Base-by-base conservation (phyloP, 2,113 vertebrate genomes). In the Phyllopteryx taeniolatus region DNA sequence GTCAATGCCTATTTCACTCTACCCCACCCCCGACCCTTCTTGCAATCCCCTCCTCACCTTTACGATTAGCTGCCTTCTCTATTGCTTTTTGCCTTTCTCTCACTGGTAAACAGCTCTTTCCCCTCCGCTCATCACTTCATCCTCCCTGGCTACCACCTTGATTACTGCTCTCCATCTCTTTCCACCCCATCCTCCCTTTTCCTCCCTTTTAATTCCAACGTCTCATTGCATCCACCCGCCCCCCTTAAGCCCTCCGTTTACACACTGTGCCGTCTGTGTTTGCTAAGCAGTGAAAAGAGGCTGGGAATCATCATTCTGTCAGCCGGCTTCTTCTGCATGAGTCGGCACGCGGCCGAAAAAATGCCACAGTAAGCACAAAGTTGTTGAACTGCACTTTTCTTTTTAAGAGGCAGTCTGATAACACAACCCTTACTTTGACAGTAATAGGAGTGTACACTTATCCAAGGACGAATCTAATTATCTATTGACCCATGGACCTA, bases 1-100 rank as follows among this genome's bases (percentile, higher is more conserved):
- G 82, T 90, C 87, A 88, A 86, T 90, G 84, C 86, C 87, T 82
- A 77, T 79, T 87, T 84, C 84, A 79, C 83, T 81, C 85, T 73
- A 35, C 49, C 49, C 79, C 65, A 1, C 42, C 49, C 49, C 77
- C 65, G 2, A 78, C 81, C 79, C 77, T 79, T 72, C 85, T 77
- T 82, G 68, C 81, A 17, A 67, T 75, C 81, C 77, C 80, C 77
- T 6, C 75, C 73, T 75, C 81, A 86, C 82, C 82, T 80, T 72
- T 56, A 82, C 75, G 76, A 89, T 89, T 85, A 88, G 84, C 86
- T 82, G 57, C 81, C 82, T 80, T 81, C 82, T 74, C 72, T 70
- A 53, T 77, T 81, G 80, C 80, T 57, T 67, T 82, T 76, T 79
- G 74, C 74, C 64, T 88, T 78, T 77, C 80, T 20, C 75, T 78